Evolutionary conservation across 2,113 vertebrate species (phyloP), one percentile per base, ranked within the genome.

Genomic region (Copsychus sechellarum): DNA sequence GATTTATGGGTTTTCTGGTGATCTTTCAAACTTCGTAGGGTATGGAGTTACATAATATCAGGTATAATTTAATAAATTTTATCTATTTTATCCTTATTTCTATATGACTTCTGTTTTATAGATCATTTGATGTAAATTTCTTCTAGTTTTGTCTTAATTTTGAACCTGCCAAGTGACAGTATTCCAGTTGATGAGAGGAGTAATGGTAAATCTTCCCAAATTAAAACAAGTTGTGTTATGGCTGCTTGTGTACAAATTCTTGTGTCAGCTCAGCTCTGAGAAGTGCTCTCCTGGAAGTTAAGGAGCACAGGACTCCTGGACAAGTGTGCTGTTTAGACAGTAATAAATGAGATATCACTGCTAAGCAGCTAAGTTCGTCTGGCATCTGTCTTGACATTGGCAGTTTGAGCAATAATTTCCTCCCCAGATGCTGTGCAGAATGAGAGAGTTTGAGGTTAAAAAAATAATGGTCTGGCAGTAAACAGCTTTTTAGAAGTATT

Each of bases 381-480:
- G 85, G 93, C 69, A 24, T 90, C 78, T 93, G 29, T 93, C 85
- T 84, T 86, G 86, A 92, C 57, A 83, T 40, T 93, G 92, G 94
- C 93, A 88, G 42, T 78, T 86, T 31, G 86, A 86, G 77, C 60
- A 81, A 74, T 88, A 93, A 94, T 96, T 96, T 96, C 92, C 94
- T 94, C 77, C 53, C 80, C 93, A 96, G 92, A 96, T 95, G 94
- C 85, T 90, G 40, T 77, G 58, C 58, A 95, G 72, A 74, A 92
- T 62, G 80, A 88, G 56, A 74, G 6, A 88, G 16, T 93, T 96
- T 95, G 94, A 94, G 94, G 88, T 96, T 96, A 97, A 87, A 87
- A 95, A 95, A 96, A 96, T 78, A 96, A 88, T 5, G 17, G 60
- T 78, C 64, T 96, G 92, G 85, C 94, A 95, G 82, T 90, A 93